These are phyloP conservation scores for Tachypleus tridentatus DNA, from an alignment of 1,140 invertebrate species.

Conservation along the genomic window DNA sequence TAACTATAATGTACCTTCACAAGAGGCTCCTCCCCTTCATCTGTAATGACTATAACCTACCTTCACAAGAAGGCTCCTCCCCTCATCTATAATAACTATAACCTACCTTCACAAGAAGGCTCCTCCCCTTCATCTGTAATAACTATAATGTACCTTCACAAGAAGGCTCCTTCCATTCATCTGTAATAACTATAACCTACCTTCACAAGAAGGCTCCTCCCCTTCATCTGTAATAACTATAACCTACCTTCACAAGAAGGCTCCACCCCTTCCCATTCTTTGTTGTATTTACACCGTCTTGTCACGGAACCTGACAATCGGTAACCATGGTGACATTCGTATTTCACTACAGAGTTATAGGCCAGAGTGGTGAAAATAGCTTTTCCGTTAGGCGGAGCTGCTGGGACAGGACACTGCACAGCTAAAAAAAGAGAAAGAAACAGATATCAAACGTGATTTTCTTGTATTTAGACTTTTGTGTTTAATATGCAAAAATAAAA, in stretches of 20 bases:
- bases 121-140: too few species aligned
- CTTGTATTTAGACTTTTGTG: too few species aligned
- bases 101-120: too few species aligned
- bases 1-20: too few species aligned
- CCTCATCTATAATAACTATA: too few species aligned
- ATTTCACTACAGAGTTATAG: constrained; percentile 84
- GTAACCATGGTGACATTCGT: constrained; percentile 86
- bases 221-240: not conserved
- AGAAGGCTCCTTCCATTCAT: too few species aligned
- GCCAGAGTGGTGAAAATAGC: constrained; percentile 82
- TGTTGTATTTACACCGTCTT: constrained; percentile 70
- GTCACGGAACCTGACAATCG: constrained; percentile 74
- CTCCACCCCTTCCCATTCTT: constrained; percentile 75
- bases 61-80: too few species aligned
- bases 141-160: too few species aligned
- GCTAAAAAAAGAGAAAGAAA: not conserved
- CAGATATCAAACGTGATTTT: too few species aligned
- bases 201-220: not conserved
- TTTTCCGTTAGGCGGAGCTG: constrained; percentile 76
- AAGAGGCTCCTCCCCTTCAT: too few species aligned
- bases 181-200: not conserved
- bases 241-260: constrained; percentile 69
- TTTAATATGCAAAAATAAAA: too few species aligned
- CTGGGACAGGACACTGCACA: constrained; percentile 75
- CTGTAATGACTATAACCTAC: too few species aligned